Evolutionary conservation across 1,140 invertebrate genomes (phyloP).

Genomic region (Euglossa dilemma): DNA sequence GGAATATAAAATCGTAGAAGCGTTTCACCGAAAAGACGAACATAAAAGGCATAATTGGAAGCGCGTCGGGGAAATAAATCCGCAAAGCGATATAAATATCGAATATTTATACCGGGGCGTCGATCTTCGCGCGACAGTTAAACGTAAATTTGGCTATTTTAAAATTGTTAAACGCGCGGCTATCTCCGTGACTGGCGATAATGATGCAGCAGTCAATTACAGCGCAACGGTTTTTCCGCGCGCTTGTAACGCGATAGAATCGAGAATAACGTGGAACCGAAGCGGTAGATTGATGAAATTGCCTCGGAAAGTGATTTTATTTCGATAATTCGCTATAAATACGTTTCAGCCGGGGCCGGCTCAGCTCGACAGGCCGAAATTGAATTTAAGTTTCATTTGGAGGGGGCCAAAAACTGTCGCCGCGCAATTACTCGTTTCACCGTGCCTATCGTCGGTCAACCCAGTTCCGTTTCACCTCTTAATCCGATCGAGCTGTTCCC

Average conservation of each 20-base stretch:
- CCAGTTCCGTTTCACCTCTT: conserved; percentile 43
- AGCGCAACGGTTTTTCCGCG: neutral
- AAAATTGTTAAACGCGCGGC: neutral
- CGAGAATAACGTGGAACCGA: conserved; percentile 7
- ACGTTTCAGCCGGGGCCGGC: conserved; percentile 6
- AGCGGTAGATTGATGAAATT: conserved; percentile 24
- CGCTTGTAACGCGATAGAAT: neutral
- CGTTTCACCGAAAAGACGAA: no score
- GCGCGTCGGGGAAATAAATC: no score
- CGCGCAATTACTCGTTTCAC: conserved; percentile 31
- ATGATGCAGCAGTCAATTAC: neutral
- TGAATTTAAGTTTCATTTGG: conserved; percentile 48
- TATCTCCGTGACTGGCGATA: neutral
- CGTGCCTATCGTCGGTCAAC: neutral
- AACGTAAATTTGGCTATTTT: no score
- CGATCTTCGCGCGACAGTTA: neutral
- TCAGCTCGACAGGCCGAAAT: conserved; percentile 17
- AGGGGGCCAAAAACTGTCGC: conserved; percentile 29
- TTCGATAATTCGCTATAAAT: conserved; percentile 51
- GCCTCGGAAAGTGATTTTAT: conserved; percentile 45
- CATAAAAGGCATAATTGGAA: no score
- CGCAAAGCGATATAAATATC: no score
- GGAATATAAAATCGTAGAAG: neutral
- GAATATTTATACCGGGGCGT: no score
- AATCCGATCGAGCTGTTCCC: conserved; percentile 18